Conservation (phyloP, 2,797 vertebrate species). For the Trachops cirrhosus region DNA sequence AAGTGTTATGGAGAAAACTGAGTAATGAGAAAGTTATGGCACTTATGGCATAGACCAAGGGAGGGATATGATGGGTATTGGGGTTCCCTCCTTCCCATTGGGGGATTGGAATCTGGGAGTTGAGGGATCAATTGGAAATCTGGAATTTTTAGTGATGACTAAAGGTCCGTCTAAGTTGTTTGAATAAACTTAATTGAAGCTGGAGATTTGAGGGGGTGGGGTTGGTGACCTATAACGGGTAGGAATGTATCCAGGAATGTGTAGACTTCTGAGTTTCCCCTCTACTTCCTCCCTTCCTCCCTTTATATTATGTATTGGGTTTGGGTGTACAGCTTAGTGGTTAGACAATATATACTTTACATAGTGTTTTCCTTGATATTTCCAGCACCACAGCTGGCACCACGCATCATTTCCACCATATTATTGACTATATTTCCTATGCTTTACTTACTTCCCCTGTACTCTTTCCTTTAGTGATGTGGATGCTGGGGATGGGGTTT, state of each 20-base stretch:
- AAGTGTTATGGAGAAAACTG: neutral
- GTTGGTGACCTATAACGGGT: neutral
- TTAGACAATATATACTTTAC: neutral
- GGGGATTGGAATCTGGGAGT: neutral
- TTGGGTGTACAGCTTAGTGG: neutral
- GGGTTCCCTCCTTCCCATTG: neutral
- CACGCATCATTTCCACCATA: neutral
- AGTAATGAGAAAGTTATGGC: neutral
- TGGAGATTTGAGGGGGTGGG: neutral
- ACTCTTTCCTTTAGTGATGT: neutral
- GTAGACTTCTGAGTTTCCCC: neutral
- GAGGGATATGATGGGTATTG: rapidly evolving
- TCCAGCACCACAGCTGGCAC: neutral
- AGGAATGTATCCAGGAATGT: neutral
- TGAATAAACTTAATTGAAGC: neutral
- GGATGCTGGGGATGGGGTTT: neutral
- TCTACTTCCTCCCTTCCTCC: neutral
- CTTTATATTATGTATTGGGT: neutral
- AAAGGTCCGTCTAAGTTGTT: neutral
- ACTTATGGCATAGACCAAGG: neutral
- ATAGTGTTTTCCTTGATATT: neutral
- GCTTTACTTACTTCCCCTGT: neutral
- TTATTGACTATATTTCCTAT: neutral
- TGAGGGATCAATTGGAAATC: neutral
- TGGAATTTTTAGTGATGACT: neutral